These are phyloP conservation scores for Natrix natrix DNA, from an alignment of 2,797 vertebrate genomes.

Conservation along the genomic window DNA sequence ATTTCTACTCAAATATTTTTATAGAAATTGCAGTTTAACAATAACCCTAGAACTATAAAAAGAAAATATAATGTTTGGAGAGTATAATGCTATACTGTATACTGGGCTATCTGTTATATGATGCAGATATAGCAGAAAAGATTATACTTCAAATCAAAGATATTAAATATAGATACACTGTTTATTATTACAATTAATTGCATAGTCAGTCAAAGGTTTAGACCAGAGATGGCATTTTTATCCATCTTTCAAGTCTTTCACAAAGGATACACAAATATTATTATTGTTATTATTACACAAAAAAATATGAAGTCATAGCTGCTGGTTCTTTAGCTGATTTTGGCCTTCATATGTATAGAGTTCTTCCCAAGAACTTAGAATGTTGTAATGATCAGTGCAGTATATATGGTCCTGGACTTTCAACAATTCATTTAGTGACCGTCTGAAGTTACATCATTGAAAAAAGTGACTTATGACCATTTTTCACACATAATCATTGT, in stretches of 20 bases:
- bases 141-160: not conserved
- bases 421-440: too few species aligned
- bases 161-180: not conserved
- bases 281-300: not conserved
- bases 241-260: not conserved
- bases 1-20: not conserved
- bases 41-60: not conserved
- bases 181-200: not conserved
- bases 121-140: not conserved
- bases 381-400: not conserved
- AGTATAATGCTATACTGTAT: not conserved
- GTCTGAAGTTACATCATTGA: too few species aligned
- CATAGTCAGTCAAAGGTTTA: not conserved
- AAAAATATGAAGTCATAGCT: not conserved
- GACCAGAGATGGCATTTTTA: not conserved
- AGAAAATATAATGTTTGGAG: not conserved
- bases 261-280: not conserved
- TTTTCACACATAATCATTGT: too few species aligned
- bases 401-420: not conserved
- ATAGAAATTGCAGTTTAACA: not conserved
- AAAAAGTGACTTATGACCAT: too few species aligned
- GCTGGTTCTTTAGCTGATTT: not conserved
- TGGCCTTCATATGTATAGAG: not conserved
- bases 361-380: not conserved
- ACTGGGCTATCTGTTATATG: not conserved